A percentile compares a stretch with the other conserved stretches of the same genome.
Evolutionary conservation across 2,113 vertebrate species (phyloP).

Genomic region (Alexandromys fortis): DNA sequence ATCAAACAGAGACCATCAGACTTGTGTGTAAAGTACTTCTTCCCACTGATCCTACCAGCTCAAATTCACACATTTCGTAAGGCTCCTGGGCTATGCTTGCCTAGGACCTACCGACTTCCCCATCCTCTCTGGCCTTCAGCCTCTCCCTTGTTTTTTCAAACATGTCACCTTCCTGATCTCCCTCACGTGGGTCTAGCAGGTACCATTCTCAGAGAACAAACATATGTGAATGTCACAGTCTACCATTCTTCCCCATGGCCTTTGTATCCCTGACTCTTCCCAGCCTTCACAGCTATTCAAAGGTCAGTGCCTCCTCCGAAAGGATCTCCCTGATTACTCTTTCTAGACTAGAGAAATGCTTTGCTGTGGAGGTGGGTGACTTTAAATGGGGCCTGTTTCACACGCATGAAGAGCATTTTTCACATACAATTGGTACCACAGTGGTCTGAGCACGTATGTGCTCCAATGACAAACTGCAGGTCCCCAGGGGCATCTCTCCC

Average conservation of each 20-base stretch:
- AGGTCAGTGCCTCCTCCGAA: neutral
- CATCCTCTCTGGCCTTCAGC: neutral
- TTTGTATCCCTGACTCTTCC: neutral
- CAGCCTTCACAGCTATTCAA: neutral
- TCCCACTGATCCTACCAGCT: neutral
- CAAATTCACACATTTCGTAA: neutral
- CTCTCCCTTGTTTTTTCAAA: neutral
- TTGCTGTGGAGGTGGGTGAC: neutral
- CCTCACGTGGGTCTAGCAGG: neutral
- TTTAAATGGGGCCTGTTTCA: neutral
- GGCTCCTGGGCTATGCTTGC: neutral
- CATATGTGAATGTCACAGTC: neutral
- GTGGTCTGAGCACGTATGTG: accelerated
- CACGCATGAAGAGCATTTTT: neutral
- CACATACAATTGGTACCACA: neutral
- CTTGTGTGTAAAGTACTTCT: neutral
- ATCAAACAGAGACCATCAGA: too few relatives aligned
- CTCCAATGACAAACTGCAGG: neutral
- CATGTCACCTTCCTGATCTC: neutral
- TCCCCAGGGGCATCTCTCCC: neutral
- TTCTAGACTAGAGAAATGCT: neutral
- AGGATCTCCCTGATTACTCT: neutral
- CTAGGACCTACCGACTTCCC: neutral
- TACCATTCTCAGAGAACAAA: neutral
- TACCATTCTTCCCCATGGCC: neutral